Evolutionary conservation across 2,797 vertebrate genomes (phyloP).

Genomic region (Enteromius treurensis): DNA sequence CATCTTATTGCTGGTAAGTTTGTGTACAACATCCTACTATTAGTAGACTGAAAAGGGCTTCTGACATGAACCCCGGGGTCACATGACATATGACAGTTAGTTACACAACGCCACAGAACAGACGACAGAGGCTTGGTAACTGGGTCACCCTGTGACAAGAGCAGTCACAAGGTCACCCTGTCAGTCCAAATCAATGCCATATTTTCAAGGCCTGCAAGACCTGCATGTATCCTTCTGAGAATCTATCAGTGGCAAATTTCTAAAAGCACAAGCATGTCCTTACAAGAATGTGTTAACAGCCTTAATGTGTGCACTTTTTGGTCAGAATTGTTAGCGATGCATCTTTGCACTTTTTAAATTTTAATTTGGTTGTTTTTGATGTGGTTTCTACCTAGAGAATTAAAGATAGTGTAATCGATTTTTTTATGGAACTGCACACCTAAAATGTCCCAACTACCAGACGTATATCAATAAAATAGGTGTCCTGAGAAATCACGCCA

Average conservation of each 20-base stretch:
- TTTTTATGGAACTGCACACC: conserved; percentile 4
- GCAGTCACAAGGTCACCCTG: conserved; percentile 46
- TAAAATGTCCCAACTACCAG: conserved; percentile 5
- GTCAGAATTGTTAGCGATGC: neutral
- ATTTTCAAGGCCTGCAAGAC: conserved; percentile 28
- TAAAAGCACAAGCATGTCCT: neutral
- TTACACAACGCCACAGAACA: neutral
- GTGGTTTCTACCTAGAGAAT: conserved; percentile 6
- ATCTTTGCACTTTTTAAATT: neutral
- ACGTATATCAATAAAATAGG: conserved; percentile 1
- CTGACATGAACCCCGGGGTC: neutral
- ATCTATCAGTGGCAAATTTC: neutral
- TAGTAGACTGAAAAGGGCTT: neutral
- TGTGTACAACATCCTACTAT: neutral
- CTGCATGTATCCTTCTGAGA: neutral
- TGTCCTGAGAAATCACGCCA: conserved; percentile 23
- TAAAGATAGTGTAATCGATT: neutral
- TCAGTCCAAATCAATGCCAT: conserved; percentile 39
- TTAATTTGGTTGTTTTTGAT: conserved; percentile 12
- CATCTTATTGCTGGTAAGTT: neutral
- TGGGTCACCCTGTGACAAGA: conserved; percentile 46
- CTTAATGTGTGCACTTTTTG: neutral
- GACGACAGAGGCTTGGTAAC: conserved; percentile 22
- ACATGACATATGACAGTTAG: neutral
- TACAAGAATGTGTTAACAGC: neutral